These are phyloP conservation scores for Lacanobia wlatinum DNA, from an alignment of 2,888 invertebrate genomes.

Conservation along the genomic window DNA sequence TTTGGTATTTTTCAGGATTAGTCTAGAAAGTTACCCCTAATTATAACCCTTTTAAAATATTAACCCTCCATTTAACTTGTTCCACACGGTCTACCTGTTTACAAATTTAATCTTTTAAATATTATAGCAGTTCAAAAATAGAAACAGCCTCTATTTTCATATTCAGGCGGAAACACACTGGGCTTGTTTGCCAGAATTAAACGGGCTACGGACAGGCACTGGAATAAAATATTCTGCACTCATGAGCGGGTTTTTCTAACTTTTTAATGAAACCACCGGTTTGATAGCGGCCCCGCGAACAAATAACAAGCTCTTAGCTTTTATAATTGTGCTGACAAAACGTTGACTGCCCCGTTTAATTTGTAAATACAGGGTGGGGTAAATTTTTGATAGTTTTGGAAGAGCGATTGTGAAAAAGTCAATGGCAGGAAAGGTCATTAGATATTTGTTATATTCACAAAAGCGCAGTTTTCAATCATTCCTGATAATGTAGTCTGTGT, in stretches of 20 bases:
- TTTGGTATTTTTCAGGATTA: too few relatives aligned
- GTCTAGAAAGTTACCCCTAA: neutral
- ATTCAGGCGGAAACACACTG: conserved; percentile 39
- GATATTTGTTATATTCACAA: too few relatives aligned
- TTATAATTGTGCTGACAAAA: conserved; percentile 35
- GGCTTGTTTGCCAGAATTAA: conserved; percentile 42
- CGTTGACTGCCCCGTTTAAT: conserved; percentile 13
- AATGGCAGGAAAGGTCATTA: too few relatives aligned
- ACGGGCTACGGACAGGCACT: conserved; percentile 3
- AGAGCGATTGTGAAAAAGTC: neutral
- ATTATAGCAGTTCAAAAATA: conserved; percentile 35
- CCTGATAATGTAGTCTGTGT: too few relatives aligned
- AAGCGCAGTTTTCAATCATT: too few relatives aligned
- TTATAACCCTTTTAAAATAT: conserved; percentile 19
- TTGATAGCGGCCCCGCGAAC: conserved; percentile 45
- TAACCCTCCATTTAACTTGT: conserved; percentile 24
- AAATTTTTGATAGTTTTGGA: conserved; percentile 2
- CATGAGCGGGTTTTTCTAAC: conserved; percentile 54
- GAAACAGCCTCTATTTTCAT: conserved; percentile 34
- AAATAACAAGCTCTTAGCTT: conserved; percentile 59
- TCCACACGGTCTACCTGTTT: neutral
- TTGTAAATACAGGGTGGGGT: neutral
- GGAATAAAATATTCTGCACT: conserved; percentile 54
- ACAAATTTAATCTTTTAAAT: conserved; percentile 36
- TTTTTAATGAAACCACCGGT: conserved; percentile 61